These are phyloP conservation scores for Sander lucioperca DNA, from an alignment of 2,113 vertebrate species.

Conservation along the genomic window DNA sequence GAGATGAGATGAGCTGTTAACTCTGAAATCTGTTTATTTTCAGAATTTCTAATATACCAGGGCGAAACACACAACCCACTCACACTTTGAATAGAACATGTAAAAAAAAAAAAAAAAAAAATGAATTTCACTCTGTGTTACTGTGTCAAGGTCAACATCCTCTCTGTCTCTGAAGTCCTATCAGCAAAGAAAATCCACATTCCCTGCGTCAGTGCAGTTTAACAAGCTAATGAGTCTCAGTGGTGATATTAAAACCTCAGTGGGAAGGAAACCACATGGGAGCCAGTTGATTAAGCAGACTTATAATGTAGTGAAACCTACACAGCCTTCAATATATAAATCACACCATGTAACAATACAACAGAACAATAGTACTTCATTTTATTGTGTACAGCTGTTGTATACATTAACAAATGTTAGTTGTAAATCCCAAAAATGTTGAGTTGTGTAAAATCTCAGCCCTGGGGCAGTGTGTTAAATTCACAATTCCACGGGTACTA, in stretches of 20 bases:
- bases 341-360: constrained; percentile 16
- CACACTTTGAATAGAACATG: constrained; percentile 8
- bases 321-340: constrained; percentile 29
- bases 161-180: constrained; percentile 37
- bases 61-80: constrained; percentile 7
- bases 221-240: constrained; percentile 55
- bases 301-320: constrained; percentile 20
- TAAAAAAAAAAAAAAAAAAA: constrained; percentile 2
- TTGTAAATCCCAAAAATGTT: not conserved
- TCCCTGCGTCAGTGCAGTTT: constrained; percentile 44
- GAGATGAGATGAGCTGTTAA: constrained; percentile 7
- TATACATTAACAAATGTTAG: not conserved
- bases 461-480: constrained; percentile 10
- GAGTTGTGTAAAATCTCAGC: constrained; percentile 11
- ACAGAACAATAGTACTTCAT: not conserved
- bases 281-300: constrained; percentile 31
- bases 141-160: constrained; percentile 46
- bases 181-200: constrained; percentile 37
- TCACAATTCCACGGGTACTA: constrained; percentile 1
- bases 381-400: not conserved
- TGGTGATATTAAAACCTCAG: constrained; percentile 44
- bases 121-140: constrained; percentile 26
- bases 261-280: constrained; percentile 24
- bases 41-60: constrained; percentile 23
- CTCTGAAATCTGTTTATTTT: constrained; percentile 39